phyloP scores from a whole-genome alignment of 2,888 invertebrate genomes.

The Gerosis bhagava region DNA sequence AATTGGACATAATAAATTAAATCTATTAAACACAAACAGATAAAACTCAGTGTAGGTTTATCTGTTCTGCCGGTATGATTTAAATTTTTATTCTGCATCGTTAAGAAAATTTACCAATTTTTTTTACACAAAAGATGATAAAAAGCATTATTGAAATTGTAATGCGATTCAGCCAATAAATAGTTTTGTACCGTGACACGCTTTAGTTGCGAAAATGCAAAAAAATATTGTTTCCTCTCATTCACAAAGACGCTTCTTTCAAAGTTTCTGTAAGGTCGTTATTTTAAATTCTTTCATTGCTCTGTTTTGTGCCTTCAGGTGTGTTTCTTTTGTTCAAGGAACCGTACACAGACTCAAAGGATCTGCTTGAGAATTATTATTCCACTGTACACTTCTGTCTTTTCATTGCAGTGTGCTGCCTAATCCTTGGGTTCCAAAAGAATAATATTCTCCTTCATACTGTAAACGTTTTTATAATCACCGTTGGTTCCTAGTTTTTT shows the following conservation, averaged over 20 bases:
- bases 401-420: constrained; percentile 4
- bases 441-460: constrained; percentile 9
- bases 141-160: no score
- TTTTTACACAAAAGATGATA: no score
- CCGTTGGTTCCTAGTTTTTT: constrained; percentile 2
- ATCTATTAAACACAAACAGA: no score
- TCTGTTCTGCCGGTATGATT: no score
- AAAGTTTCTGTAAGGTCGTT: constrained; percentile 8
- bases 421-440: constrained; percentile 5
- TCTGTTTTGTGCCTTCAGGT: constrained; percentile 13
- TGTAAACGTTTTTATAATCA: not conserved
- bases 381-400: constrained; percentile 10
- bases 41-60: no score
- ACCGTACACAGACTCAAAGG: constrained; percentile 13
- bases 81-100: no score
- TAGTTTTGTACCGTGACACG: no score
- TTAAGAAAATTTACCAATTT: no score
- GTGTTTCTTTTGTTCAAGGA: constrained; percentile 12
- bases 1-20: no score
- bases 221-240: constrained; percentile 6
- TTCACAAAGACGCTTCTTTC: constrained; percentile 12
- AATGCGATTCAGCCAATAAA: no score
- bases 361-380: constrained; percentile 17
- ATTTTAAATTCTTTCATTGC: constrained; percentile 10
- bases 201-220: constrained; percentile 1